Evolutionary conservation across 1,140 invertebrate species (phyloP), one percentile per base, ranked within the genome.

Genomic region (Rhyacophila brunnea): DNA sequence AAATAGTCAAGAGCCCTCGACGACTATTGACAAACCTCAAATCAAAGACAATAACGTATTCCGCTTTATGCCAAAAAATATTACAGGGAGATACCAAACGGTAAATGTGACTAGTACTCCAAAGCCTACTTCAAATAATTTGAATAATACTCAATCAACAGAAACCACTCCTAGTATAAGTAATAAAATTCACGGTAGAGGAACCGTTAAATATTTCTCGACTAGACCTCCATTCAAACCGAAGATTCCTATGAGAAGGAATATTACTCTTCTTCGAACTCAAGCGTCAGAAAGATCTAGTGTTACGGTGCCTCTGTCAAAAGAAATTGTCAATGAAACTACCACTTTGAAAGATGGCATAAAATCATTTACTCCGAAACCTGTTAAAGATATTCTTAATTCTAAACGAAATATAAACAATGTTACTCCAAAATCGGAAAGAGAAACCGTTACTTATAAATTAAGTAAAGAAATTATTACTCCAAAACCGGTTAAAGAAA

Each of bases 181-280:
- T 13, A 60, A 44, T 19, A 64, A 51, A 54, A 60, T 60, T 9
- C 40, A 35, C 35, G 57, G 48, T 18, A 60, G 62, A 46, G 62
- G 62, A 23, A 56, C 62, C 28, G 54, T 64, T 6, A 64, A 54
- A 32, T 64, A 60, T 40, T 58, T 57, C 53, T 48, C 58, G 28
- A 64, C 62, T 36, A 54, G 62, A 44, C 53, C 50, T 9, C 58
- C 62, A 9, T 64, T 60, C 19, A 64, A 60, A 58, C 62, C 62
- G 14, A 64, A 58, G 60, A 49, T 34, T 36, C 52, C 62, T 46
- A 28, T 20, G n/a, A 52, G 49, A 43, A 52, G 20, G 20, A 52
- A 52, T 42, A 38, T n/a, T 11, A 54, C 51, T 17, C 23, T 20
- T 9, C 32, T 45, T 7, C 20, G 42, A 20, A 44, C 10, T 34